Percentiles rank a stretch among this genome's conserved stretches.
Conservation (phyloP, 2,797 vertebrate species). For the Trichosurus vulpecula region DNA sequence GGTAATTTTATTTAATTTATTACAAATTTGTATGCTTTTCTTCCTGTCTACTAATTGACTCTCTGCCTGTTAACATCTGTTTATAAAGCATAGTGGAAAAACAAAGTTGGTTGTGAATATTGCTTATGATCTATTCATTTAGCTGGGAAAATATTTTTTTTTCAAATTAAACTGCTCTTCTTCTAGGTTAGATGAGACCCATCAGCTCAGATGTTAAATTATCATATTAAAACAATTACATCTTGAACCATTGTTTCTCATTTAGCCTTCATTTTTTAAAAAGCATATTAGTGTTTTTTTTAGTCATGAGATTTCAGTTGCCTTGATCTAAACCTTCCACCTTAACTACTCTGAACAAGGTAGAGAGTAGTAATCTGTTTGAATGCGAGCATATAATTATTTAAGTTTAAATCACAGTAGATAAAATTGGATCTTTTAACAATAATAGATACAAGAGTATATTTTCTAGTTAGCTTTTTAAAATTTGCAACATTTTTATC, state of each 20-base stretch:
- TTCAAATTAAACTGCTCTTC: constrained; percentile 71
- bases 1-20: constrained; percentile 98
- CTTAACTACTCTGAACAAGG: constrained; percentile 40
- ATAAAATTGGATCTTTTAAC: constrained; percentile 55
- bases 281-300: constrained; percentile 27
- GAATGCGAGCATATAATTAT: constrained; percentile 28
- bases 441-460: constrained; percentile 45
- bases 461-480: constrained; percentile 46
- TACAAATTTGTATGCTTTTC: constrained; percentile 90
- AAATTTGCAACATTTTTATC: constrained; percentile 12
- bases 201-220: constrained; percentile 38
- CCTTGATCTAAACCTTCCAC: constrained; percentile 25
- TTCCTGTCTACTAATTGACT: constrained; percentile 84
- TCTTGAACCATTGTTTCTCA: constrained; percentile 43
- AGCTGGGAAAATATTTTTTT: constrained; percentile 51
- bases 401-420: constrained; percentile 48
- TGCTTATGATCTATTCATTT: constrained; percentile 57
- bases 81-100: constrained; percentile 88
- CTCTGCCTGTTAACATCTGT: constrained; percentile 86
- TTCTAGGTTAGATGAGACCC: constrained; percentile 65
- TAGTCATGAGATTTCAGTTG: constrained; percentile 37
- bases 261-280: constrained; percentile 43
- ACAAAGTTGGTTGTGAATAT: constrained; percentile 83
- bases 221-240: constrained; percentile 50
- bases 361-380: constrained; percentile 57